Evolutionary conservation across 35 echinoderm and acorn worm genomes (phyloP).

Genomic region (Eucidaris tribuloides): DNA sequence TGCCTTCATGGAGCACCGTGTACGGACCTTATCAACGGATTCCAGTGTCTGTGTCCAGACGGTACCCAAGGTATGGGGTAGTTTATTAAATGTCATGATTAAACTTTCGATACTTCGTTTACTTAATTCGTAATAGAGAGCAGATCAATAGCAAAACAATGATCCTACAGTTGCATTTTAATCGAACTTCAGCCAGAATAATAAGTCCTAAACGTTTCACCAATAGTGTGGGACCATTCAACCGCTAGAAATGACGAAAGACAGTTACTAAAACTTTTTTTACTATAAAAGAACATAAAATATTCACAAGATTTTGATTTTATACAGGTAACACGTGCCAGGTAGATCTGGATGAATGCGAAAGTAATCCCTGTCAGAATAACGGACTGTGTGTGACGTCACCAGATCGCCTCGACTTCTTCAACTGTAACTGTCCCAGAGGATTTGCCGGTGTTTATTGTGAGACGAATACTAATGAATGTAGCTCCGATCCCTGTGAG

Average conservation of each 20-base stretch:
- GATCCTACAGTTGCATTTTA: too few species aligned
- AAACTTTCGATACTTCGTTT: too few species aligned
- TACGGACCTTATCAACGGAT: slow-evolving; percentile 39
- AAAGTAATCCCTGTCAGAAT: neutral
- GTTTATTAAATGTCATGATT: too few species aligned
- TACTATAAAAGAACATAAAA: too few species aligned
- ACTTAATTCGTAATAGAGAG: too few species aligned
- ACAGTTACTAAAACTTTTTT: too few species aligned
- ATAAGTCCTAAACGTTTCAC: too few species aligned
- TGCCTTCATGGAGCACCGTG: slow-evolving; percentile 38
- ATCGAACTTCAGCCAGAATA: too few species aligned
- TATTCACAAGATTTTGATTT: too few species aligned
- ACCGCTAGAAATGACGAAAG: too few species aligned
- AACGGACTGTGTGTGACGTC: neutral
- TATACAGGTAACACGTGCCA: neutral
- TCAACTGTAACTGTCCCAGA: neutral
- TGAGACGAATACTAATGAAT: slow-evolving; percentile 14
- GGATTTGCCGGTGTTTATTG: slow-evolving; percentile 24
- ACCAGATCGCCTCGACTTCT: neutral
- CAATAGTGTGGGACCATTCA: too few species aligned
- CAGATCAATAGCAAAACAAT: too few species aligned
- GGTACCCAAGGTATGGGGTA: slow-evolving; percentile 11
- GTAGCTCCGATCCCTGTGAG: slow-evolving; percentile 1
- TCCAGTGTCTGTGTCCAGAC: slow-evolving; percentile 32
- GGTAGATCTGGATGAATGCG: neutral